These are phyloP conservation scores for Myripristis murdjan DNA, from an alignment of 2,797 vertebrate species.

Conservation along the genomic window DNA sequence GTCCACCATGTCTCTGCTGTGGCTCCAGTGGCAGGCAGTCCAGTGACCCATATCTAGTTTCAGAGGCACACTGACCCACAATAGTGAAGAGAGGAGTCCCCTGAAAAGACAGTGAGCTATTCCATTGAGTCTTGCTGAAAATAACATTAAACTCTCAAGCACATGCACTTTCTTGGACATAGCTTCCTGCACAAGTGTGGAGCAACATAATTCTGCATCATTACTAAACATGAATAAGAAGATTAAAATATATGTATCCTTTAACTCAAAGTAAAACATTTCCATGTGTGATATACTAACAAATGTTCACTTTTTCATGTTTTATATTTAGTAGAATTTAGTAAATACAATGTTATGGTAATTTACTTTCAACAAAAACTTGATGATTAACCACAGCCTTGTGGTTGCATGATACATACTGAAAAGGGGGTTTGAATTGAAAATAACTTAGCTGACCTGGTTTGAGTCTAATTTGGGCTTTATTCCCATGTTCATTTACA, in stretches of 20 bases:
- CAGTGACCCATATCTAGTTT: slow-evolving; percentile 78
- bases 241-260: background rate
- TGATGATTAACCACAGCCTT: background rate
- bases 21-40: slow-evolving; percentile 70
- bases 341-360: background rate
- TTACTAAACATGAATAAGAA: background rate
- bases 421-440: background rate
- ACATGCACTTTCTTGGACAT: background rate
- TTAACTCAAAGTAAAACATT: background rate
- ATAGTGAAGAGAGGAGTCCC: slow-evolving; percentile 63
- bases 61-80: slow-evolving; percentile 81
- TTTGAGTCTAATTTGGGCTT: slow-evolving; percentile 40
- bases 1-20: slow-evolving; percentile 72
- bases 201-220: background rate
- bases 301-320: background rate
- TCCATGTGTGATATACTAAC: background rate
- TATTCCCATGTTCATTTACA: slow-evolving; percentile 41
- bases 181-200: background rate
- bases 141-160: slow-evolving; percentile 8
- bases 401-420: background rate
- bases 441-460: slow-evolving; percentile 29
- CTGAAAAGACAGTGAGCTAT: slow-evolving; percentile 6
- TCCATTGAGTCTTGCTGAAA: slow-evolving; percentile 29
- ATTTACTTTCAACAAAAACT: background rate
- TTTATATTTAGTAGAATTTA: background rate